Evolutionary conservation across 2,888 invertebrate species (phyloP).

Genomic region (Drosophila helvetica): DNA sequence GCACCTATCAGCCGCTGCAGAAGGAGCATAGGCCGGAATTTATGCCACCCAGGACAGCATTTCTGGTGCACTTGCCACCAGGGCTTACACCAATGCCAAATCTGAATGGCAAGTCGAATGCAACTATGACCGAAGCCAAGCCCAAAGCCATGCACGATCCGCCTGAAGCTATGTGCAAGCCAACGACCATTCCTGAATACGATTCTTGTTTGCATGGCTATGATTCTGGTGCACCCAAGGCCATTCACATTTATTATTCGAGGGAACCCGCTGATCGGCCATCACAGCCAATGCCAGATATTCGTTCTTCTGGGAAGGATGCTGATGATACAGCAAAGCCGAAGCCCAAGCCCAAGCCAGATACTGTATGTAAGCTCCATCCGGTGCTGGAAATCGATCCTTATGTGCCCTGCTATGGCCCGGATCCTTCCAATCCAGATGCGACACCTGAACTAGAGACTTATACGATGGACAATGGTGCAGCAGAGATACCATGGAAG

Average conservation of each 20-base stretch:
- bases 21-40: slow-evolving; percentile 56
- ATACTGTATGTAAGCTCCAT: not conserved
- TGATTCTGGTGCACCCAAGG: not conserved
- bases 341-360: not conserved
- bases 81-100: too few relatives aligned
- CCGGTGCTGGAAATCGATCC: not conserved
- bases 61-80: not conserved
- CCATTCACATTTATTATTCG: too few relatives aligned
- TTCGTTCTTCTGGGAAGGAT: too few relatives aligned
- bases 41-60: not conserved
- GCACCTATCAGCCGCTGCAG: slow-evolving; percentile 82
- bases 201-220: not conserved
- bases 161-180: not conserved
- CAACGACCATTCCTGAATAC: not conserved
- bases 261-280: too few relatives aligned
- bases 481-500: not conserved
- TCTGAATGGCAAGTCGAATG: too few relatives aligned
- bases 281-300: too few relatives aligned
- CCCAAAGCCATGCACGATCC: not conserved
- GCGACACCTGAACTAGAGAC: not conserved
- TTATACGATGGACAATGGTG: not conserved
- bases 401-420: not conserved
- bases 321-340: too few relatives aligned
- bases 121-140: not conserved
- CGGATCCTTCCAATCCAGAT: not conserved